Base-by-base conservation (phyloP, 2,888 invertebrate genomes). In the Diplazon laetatorius region DNA sequence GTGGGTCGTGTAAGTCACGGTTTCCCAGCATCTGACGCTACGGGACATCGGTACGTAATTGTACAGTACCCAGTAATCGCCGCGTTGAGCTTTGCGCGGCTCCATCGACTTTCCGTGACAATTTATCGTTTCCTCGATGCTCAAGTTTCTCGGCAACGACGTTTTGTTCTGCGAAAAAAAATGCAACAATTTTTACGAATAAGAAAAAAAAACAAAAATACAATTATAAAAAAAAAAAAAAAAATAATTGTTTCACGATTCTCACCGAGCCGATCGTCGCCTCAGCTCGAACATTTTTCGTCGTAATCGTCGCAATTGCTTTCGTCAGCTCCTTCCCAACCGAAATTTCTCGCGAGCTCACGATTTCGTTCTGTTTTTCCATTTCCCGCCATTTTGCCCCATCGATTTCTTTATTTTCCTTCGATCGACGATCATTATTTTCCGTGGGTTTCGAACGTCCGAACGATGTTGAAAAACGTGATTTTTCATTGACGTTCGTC, bases 1-100 rank as follows among this genome's bases (percentile, higher is more conserved):
- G 91, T 98, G 98, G 12, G 98, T 98, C 39, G 97, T 97, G 88
- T 97, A 97, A 0, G 98, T 98, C 82, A 98, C 94, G 83, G 95
- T 95, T 91, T 97, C 96, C 91, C 96, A 95, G 91, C 97, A 97
- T 87, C 92, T 93, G 62, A 95, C 90, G 50, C 92, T 90, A 81
- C 89, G 90, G 76, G 94, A 94, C 74, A 96, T 96, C 46, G 94
- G 93, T 82, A 97, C 94, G 89, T 95, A 97, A 92, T 97, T 97
- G 91, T 96, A 95, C 78, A 97, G 92, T 84, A 97, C 97, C 97
- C 97, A 97, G 90, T 95, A 97, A 86, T 95, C 95, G 18, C 96
- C 96, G 1, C 95, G 94, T 87, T 96, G 96, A 70, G 94, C 91
- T 50, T 94, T 94, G 84, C 93, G 92, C 9, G 94, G 92, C 71